Evolutionary conservation across 2,888 invertebrate genomes (phyloP).

Genomic region (Willowsia nigromaculata): DNA sequence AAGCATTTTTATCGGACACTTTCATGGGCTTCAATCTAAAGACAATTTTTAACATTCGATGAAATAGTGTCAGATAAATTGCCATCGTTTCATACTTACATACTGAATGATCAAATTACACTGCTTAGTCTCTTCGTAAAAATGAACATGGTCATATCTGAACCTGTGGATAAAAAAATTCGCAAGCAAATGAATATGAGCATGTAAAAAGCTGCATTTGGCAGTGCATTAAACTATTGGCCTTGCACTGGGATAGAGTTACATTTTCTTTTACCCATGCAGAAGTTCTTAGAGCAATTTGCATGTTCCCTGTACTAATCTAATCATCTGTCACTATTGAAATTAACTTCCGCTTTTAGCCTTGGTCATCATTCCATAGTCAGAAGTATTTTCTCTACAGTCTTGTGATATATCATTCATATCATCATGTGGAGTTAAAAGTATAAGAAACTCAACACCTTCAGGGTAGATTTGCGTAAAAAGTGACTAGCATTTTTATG

Average conservation of each 20-base stretch:
- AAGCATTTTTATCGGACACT: neutral
- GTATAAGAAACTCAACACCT: neutral
- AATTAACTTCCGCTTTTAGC: slow-evolving; percentile 61
- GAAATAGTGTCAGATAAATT: slow-evolving; percentile 21
- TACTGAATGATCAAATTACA: neutral
- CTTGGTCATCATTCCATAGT: neutral
- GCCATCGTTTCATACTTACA: neutral
- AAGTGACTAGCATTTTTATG: neutral
- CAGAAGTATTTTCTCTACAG: neutral
- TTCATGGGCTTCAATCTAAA: neutral
- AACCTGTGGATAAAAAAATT: too few relatives aligned
- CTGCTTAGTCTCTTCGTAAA: too few relatives aligned
- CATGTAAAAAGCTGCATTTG: too few relatives aligned
- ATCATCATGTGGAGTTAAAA: neutral
- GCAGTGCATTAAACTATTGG: too few relatives aligned
- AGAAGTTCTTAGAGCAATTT: too few relatives aligned
- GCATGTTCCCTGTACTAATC: slow-evolving; percentile 3
- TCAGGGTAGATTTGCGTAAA: neutral
- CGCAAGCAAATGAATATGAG: too few relatives aligned
- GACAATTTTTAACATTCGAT: slow-evolving; percentile 17
- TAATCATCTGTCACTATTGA: slow-evolving; percentile 40
- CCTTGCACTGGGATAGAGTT: too few relatives aligned
- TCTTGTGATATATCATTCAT: too few relatives aligned
- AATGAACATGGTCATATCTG: too few relatives aligned
- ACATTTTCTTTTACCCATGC: too few relatives aligned